Percentiles rank a stretch among this genome's conserved stretches.
These are phyloP conservation scores for Arctocebus calabarensis DNA, from an alignment of 2,797 vertebrate species.

Conservation along the genomic window DNA sequence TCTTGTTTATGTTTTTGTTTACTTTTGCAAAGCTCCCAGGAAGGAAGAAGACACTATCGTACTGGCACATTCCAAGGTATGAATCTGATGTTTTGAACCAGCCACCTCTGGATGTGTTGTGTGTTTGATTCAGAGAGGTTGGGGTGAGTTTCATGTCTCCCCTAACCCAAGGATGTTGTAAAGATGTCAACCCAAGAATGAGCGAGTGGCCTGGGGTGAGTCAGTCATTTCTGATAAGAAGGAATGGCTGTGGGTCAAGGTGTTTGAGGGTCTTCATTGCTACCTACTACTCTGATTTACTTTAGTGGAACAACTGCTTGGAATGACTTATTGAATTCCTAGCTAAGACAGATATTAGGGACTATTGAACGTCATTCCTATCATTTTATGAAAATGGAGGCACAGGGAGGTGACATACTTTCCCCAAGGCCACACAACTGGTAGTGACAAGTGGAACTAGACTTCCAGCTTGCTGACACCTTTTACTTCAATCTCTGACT, in stretches of 20 bases:
- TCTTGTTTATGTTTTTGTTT: conserved; percentile 51
- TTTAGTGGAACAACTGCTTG: neutral
- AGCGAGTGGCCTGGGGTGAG: neutral
- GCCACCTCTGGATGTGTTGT: neutral
- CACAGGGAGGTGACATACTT: neutral
- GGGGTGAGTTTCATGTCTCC: neutral
- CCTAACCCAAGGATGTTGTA: neutral
- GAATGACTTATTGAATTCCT: conserved; percentile 3
- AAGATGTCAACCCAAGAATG: neutral
- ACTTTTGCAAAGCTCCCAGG: neutral
- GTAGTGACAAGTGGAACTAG: conserved; percentile 9
- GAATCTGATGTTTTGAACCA: conserved; percentile 11
- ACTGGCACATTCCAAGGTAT: neutral
- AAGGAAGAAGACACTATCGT: neutral
- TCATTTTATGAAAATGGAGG: conserved; percentile 17
- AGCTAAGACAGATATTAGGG: neutral
- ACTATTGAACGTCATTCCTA: neutral
- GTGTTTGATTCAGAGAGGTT: neutral
- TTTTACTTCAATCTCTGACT: conserved; percentile 27
- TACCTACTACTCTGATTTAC: neutral
- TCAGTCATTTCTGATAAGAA: neutral
- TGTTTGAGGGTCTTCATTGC: neutral
- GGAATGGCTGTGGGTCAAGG: neutral
- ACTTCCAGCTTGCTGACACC: neutral
- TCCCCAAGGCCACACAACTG: neutral